These are phyloP conservation scores for Drosophila gunungcola DNA, from an alignment of 1,140 invertebrate species.

Conservation along the genomic window DNA sequence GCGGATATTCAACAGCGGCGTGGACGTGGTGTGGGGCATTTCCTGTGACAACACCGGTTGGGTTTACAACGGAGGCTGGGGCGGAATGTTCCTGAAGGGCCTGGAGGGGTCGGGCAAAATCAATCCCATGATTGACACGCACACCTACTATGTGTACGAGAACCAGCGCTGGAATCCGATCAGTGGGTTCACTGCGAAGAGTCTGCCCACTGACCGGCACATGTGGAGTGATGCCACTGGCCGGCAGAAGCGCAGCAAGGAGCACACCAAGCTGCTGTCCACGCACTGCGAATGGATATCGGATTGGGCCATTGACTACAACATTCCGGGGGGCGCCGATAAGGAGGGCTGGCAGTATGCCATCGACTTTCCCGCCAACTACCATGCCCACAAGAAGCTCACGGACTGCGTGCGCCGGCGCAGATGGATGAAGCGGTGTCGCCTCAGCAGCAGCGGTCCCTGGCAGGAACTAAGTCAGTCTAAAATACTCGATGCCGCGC, in stretches of 20 bases:
- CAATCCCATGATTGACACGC: slow-evolving; percentile 92
- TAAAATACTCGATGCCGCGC: slow-evolving; percentile 91
- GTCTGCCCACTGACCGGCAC: slow-evolving; percentile 93
- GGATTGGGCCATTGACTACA: slow-evolving; percentile 96
- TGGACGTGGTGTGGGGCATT: slow-evolving; percentile 94
- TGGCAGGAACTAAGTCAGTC: slow-evolving; percentile 94
- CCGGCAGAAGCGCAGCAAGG: slow-evolving; percentile 91
- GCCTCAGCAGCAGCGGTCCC: slow-evolving; percentile 92
- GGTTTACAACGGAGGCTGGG: slow-evolving; percentile 94
- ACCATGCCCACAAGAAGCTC: slow-evolving; percentile 93
- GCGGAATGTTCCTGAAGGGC: slow-evolving; percentile 91
- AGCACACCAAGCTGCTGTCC: slow-evolving; percentile 93
- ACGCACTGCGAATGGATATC: slow-evolving; percentile 96
- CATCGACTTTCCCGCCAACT: slow-evolving; percentile 94
- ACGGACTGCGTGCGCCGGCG: slow-evolving; percentile 95
- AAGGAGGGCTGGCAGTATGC: slow-evolving; percentile 97
- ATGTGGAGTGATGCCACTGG: slow-evolving; percentile 96
- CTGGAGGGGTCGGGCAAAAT: slow-evolving; percentile 89
- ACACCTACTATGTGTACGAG: slow-evolving; percentile 95
- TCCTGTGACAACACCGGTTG: slow-evolving; percentile 93
- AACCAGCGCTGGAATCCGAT: slow-evolving; percentile 96
- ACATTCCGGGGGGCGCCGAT: slow-evolving; percentile 94
- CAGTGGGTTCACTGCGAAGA: slow-evolving; percentile 93
- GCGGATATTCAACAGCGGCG: slow-evolving; percentile 90
- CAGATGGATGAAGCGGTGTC: slow-evolving; percentile 93